Conservation (phyloP, 2,797 vertebrate species). For the Micrastur ruficollis region DNA sequence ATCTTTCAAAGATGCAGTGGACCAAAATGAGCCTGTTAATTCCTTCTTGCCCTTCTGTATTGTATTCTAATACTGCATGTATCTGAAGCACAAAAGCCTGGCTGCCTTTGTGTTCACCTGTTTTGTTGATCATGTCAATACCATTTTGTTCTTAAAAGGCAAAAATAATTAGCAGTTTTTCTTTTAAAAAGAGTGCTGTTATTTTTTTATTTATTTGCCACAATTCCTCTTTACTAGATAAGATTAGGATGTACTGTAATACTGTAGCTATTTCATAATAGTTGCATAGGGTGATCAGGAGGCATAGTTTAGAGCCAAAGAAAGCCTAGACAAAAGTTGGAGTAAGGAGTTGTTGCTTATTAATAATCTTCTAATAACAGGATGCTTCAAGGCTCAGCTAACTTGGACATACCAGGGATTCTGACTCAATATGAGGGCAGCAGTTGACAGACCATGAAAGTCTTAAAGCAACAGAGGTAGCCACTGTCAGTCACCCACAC, state of each 20-base stretch:
- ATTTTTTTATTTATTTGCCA: background rate
- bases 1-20: background rate
- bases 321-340: background rate
- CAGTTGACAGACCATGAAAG: background rate
- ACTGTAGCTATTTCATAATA: background rate
- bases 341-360: background rate
- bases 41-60: background rate
- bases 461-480: background rate
- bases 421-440: background rate
- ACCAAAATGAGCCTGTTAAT: slow-evolving; percentile 49
- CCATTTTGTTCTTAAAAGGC: slow-evolving; percentile 71
- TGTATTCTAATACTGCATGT: slow-evolving; percentile 21
- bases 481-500: background rate
- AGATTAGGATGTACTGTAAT: background rate
- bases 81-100: slow-evolving; percentile 67
- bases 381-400: background rate
- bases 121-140: slow-evolving; percentile 68
- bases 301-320: background rate
- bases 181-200: background rate
- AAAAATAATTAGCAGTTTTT: slow-evolving; percentile 85
- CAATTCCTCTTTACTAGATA: background rate
- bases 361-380: background rate
- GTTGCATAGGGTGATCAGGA: background rate
- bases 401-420: background rate
- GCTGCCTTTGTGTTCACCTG: slow-evolving; percentile 79